A percentile compares a stretch with the other conserved stretches of the same genome.
These are phyloP conservation scores for Cephus cinctus DNA, from an alignment of 1,140 invertebrate genomes.

Conservation along the genomic window DNA sequence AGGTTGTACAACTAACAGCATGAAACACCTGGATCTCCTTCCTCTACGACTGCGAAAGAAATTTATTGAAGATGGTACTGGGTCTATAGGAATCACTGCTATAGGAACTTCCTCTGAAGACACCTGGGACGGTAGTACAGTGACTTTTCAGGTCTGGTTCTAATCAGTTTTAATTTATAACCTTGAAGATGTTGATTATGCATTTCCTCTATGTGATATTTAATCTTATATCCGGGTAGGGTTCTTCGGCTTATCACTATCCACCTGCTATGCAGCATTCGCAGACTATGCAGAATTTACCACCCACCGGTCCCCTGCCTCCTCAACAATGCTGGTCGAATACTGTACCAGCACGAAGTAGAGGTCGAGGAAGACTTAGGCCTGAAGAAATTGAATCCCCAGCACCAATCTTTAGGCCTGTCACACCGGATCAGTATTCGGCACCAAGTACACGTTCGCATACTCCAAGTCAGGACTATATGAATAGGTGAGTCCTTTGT, in stretches of 20 bases:
- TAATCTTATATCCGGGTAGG: no score
- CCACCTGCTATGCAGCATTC: conserved; percentile 39
- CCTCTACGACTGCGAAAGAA: conserved; percentile 59
- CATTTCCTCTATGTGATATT: conserved; percentile 10
- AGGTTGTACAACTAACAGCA: conserved; percentile 25
- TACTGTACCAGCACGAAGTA: conserved; percentile 52
- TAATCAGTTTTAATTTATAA: conserved; percentile 3
- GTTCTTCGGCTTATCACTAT: conserved; percentile 33
- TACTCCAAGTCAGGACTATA: conserved; percentile 54
- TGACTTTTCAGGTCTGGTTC: conserved; percentile 50
- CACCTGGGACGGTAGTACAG: conserved; percentile 54
- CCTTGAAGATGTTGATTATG: background rate
- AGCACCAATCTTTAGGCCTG: conserved; percentile 43
- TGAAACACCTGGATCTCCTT: conserved; percentile 48
- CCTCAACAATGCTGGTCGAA: conserved; percentile 51
- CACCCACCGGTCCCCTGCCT: conserved; percentile 32
- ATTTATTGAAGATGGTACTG: conserved; percentile 55
- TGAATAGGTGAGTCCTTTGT: conserved; percentile 34
- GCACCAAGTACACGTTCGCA: conserved; percentile 54
- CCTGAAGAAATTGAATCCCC: conserved; percentile 47
- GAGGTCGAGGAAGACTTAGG: conserved; percentile 56
- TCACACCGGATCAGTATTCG: conserved; percentile 57
- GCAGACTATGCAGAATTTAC: conserved; percentile 46
- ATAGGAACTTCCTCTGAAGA: conserved; percentile 46
- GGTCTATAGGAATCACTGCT: conserved; percentile 31